Percentiles rank a stretch among this genome's conserved stretches.
phyloP scores from a whole-genome alignment of 2,888 invertebrate species.

The Anarsia innoxiella region DNA sequence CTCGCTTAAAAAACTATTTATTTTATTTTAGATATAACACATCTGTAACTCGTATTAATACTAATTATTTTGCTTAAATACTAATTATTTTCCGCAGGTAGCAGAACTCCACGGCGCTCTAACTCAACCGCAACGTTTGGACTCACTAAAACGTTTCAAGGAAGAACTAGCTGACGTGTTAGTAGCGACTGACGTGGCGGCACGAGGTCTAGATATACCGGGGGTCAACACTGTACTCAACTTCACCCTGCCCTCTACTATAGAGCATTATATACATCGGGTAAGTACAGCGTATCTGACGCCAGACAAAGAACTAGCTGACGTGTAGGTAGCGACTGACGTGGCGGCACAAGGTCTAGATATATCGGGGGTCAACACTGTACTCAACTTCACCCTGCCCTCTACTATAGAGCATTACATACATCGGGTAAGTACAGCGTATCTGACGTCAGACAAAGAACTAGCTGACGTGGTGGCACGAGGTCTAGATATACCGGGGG shows the following conservation, averaged over 20 bases:
- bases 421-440: conserved; percentile 84
- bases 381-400: neutral
- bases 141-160: conserved; percentile 91
- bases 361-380: neutral
- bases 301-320: conserved; percentile 86
- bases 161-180: conserved; percentile 89
- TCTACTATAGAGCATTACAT: conserved; percentile 94
- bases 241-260: conserved; percentile 94
- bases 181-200: conserved; percentile 96
- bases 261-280: conserved; percentile 97
- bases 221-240: conserved; percentile 98
- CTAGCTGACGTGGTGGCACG: conserved; percentile 79
- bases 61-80: too few species aligned
- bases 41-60: too few species aligned
- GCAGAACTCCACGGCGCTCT: conserved; percentile 97
- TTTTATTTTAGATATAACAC: too few species aligned
- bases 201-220: conserved; percentile 96
- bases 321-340: conserved; percentile 55
- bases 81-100: conserved; percentile 47
- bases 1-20: too few species aligned
- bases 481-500: neutral
- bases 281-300: too few species aligned
- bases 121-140: conserved; percentile 95
- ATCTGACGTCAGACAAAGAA: too few species aligned
- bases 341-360: conserved; percentile 55